Percentiles rank a stretch among this genome's conserved stretches.
Conservation (phyloP, 2,888 invertebrate genomes). For the Scaptomyza caliginosa region DNA sequence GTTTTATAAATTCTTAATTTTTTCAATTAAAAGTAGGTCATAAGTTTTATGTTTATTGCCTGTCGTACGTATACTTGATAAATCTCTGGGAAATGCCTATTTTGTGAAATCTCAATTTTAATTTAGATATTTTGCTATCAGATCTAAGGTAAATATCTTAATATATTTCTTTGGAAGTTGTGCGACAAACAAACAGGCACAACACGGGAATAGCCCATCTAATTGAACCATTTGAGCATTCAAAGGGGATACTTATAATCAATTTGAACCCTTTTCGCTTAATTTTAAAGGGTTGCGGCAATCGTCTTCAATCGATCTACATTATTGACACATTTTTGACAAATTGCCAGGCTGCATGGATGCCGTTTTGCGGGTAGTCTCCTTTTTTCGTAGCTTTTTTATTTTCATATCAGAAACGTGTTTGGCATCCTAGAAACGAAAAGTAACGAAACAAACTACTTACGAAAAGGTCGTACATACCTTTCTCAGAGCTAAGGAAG, state of each 20-base stretch:
- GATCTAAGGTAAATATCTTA: constrained; percentile 10
- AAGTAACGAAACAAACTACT: constrained; percentile 29
- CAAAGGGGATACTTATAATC: constrained; percentile 41
- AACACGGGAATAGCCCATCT: neutral
- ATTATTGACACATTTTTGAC: constrained; percentile 81
- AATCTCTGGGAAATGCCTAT: neutral
- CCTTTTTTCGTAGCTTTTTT: constrained; percentile 14
- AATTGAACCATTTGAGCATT: constrained; percentile 23
- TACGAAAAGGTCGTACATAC: constrained; percentile 57
- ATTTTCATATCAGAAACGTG: constrained; percentile 60
- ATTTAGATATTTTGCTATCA: constrained; percentile 1
- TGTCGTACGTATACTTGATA: neutral
- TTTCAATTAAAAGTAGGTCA: neutral
- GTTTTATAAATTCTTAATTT: neutral
- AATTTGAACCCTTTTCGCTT: constrained; percentile 57
- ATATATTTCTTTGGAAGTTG: neutral
- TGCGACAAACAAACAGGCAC: constrained; percentile 7
- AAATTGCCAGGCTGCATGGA: constrained; percentile 65
- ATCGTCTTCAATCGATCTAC: constrained; percentile 69
- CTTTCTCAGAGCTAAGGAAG: constrained; percentile 48
- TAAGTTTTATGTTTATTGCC: neutral
- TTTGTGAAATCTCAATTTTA: constrained; percentile 3
- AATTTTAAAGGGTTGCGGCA: constrained; percentile 50
- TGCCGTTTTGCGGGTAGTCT: constrained; percentile 49
- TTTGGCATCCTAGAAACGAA: constrained; percentile 58